A percentile compares a stretch with the other conserved stretches of the same genome.
Evolutionary conservation across 2,113 vertebrate species (phyloP).

Genomic region (Narcine bancroftii): DNA sequence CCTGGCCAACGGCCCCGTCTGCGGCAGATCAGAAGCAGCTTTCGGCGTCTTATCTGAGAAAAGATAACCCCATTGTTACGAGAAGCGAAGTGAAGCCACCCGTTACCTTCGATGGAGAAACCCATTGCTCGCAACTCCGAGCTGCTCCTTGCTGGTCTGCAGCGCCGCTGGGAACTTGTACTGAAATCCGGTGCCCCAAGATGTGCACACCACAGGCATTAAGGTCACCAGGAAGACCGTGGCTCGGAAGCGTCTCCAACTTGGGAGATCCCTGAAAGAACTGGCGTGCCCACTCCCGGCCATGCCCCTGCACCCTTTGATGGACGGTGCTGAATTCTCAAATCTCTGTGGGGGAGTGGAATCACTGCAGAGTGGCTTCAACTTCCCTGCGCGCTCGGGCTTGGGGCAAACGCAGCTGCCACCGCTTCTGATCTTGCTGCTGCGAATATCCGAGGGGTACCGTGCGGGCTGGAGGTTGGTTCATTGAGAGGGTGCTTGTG

Average conservation of each 20-base stretch:
- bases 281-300: not conserved
- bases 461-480: not conserved
- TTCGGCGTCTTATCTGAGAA: not conserved
- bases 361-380: too few relatives aligned
- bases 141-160: slow-evolving; percentile 19
- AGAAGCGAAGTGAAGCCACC: not conserved
- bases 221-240: slow-evolving; percentile 1
- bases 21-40: not conserved
- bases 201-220: slow-evolving; percentile 18
- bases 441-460: not conserved
- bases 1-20: not conserved
- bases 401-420: not conserved
- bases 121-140: not conserved
- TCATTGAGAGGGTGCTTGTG: not conserved
- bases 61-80: not conserved
- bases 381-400: not conserved
- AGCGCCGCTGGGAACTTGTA: slow-evolving; percentile 5
- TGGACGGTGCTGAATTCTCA: not conserved
- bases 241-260: not conserved
- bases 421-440: not conserved
- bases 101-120: slow-evolving; percentile 24
- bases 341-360: too few relatives aligned
- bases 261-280: not conserved
- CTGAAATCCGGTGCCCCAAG: slow-evolving; percentile 21
- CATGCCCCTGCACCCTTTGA: not conserved